Evolutionary conservation across 2,797 vertebrate species (phyloP), one percentile per base, ranked within the genome.

Genomic region (Emys orbicularis): DNA sequence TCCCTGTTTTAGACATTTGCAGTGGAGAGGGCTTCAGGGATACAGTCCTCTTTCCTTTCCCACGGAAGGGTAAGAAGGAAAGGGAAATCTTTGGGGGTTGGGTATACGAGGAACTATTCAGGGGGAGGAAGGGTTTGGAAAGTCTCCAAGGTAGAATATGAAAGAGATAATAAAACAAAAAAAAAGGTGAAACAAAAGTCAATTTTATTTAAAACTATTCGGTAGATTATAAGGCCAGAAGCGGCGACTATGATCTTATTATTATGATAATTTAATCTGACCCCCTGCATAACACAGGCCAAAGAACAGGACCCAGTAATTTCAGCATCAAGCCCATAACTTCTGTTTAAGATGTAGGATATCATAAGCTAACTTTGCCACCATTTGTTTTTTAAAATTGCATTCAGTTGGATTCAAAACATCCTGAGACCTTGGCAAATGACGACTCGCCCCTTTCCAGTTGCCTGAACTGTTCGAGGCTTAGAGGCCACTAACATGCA

Each of bases 251-350:
- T 83, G 37, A 44, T 85, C 50, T 79, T 13, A 31, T 93, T 81
- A 25, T 79, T 81, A 25, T 79, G 12, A 15, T 81, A 6, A 79
- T 94, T 37, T 86, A 56, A 4, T 77, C 81, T 49, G 56, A 37
- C 19, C 50, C 94, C 4, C 54, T 92, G 74, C 23, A 41, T 61
- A 2, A 94, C 27, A 92, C 31, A 23, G 79, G 72, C 53, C 74
- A 83, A 53, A 84, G n/a, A 94, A 92, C 83, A 74, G 95, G 81
- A 77, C 83, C 83, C 34, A n/a, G 11, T 86, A 19, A 44, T 92
- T 94, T 94, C 83, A 86, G 41, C 47, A 90, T 65, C 57, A 93
- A 96, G 54, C 16, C 31, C 31, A 0, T 93, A 79, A 87, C 11
- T 87, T 87, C 79, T 77, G 41, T 79, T 74, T 79, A 68, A 90